Conservation (phyloP, 2,113 vertebrate genomes). For the Calyptommatus sinebrachiatus region DNA sequence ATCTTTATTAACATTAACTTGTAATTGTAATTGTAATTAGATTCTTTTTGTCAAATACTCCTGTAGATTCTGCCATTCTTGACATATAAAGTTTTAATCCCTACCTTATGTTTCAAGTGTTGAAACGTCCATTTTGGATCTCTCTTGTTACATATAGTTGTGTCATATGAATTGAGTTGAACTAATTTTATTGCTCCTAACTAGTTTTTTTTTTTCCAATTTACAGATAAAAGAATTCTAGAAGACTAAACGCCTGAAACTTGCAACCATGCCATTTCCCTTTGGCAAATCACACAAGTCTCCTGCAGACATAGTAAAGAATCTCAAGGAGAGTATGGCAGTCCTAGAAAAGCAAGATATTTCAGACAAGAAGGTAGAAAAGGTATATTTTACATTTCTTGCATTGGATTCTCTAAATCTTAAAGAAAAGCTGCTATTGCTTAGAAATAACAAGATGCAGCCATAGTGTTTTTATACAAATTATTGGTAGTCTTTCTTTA, state of each 20-base stretch:
- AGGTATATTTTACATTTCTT: conserved; percentile 71
- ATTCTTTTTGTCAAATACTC: neutral
- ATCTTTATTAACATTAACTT: too few relatives aligned
- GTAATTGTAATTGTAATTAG: neutral
- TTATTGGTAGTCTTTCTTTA: neutral
- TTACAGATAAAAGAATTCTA: conserved; percentile 77
- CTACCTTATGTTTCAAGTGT: neutral
- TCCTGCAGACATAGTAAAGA: conserved; percentile 96
- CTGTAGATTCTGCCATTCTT: neutral
- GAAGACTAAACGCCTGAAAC: conserved; percentile 66
- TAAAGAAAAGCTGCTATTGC: neutral
- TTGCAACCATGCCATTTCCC: conserved; percentile 91
- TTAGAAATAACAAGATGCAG: neutral
- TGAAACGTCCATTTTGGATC: neutral
- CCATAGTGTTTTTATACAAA: neutral
- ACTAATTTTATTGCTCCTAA: conserved; percentile 24
- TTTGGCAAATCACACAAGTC: conserved; percentile 98
- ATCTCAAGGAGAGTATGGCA: conserved; percentile 94
- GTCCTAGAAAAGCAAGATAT: conserved; percentile 93
- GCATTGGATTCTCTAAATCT: neutral
- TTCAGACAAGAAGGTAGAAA: conserved; percentile 93
- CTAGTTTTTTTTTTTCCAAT: conserved; percentile 24
- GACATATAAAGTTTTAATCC: neutral
- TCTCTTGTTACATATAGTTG: neutral
- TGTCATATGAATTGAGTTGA: neutral